phyloP scores from a whole-genome alignment of 2,113 vertebrate species.

The Pangasianodon hypophthalmus region DNA sequence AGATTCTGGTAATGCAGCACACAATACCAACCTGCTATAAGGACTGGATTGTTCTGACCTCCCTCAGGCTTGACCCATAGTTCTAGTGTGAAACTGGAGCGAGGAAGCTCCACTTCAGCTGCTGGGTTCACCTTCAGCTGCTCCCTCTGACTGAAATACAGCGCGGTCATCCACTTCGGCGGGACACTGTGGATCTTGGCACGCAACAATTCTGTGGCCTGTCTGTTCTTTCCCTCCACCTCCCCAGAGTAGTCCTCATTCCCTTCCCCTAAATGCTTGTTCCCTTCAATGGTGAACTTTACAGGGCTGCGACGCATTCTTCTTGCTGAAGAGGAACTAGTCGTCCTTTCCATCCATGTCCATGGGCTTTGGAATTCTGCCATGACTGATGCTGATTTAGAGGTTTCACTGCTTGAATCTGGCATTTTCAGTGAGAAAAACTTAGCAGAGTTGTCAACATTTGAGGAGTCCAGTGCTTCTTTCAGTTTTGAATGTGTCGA shows the following conservation, averaged over 20 bases:
- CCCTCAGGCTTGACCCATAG: conserved; percentile 91
- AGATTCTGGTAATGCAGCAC: neutral
- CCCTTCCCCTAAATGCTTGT: conserved; percentile 51
- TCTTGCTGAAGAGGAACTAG: conserved; percentile 21
- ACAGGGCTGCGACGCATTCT: conserved; percentile 62
- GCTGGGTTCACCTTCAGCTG: conserved; percentile 78
- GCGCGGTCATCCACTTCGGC: conserved; percentile 71
- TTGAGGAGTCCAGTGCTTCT: neutral
- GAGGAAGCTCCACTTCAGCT: conserved; percentile 76
- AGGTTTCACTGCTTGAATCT: conserved; percentile 1
- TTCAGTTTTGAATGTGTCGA: neutral
- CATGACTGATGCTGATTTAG: neutral
- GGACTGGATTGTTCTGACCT: conserved; percentile 87
- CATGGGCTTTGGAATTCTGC: neutral
- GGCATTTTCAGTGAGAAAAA: neutral
- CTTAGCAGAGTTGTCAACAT: neutral
- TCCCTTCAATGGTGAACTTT: neutral
- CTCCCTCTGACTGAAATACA: conserved; percentile 85
- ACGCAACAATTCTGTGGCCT: conserved; percentile 57
- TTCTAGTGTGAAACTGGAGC: conserved; percentile 85
- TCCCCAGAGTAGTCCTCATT: conserved; percentile 65
- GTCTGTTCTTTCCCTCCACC: conserved; percentile 54
- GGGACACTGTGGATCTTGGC: conserved; percentile 56
- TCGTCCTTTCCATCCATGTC: neutral
- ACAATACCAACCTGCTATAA: conserved; percentile 86